Conservation (phyloP, 2,888 invertebrate species). For the Heterodera filipjevi region DNA sequence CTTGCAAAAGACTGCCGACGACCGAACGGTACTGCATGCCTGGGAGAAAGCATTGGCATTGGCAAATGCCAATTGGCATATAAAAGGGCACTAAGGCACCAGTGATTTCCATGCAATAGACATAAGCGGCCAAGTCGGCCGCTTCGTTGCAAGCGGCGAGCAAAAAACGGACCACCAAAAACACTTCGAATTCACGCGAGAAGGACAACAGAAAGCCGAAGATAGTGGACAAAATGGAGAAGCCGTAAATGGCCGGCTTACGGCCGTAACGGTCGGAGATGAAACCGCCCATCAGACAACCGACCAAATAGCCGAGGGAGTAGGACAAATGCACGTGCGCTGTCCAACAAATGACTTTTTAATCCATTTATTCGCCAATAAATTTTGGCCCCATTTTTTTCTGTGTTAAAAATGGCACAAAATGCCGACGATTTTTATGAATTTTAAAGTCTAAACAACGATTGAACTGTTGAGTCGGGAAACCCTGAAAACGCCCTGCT, state of each 20-base stretch:
- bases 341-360: slow-evolving; percentile 18
- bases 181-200: slow-evolving; percentile 56
- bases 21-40: slow-evolving; percentile 65
- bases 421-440: no score
- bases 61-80: background rate
- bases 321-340: slow-evolving; percentile 64
- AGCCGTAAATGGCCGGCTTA: slow-evolving; percentile 60
- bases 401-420: no score
- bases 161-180: slow-evolving; percentile 61
- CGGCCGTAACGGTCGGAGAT: slow-evolving; percentile 60
- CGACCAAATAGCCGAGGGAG: slow-evolving; percentile 63
- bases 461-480: no score
- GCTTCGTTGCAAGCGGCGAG: slow-evolving; percentile 63
- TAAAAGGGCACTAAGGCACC: slow-evolving; percentile 20
- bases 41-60: slow-evolving; percentile 23
- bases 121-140: slow-evolving; percentile 65
- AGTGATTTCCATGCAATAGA: slow-evolving; percentile 66
- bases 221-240: slow-evolving; percentile 55
- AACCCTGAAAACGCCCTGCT: no score
- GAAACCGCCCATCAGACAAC: slow-evolving; percentile 61
- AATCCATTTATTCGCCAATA: background rate
- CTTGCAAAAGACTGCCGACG: slow-evolving; percentile 64
- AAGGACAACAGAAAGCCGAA: slow-evolving; percentile 62
- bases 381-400: background rate
- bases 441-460: no score